Percentiles rank a stretch among this genome's conserved stretches.
These are phyloP conservation scores for Bombus waltoni DNA, from an alignment of 1,140 invertebrate genomes.

Conservation along the genomic window DNA sequence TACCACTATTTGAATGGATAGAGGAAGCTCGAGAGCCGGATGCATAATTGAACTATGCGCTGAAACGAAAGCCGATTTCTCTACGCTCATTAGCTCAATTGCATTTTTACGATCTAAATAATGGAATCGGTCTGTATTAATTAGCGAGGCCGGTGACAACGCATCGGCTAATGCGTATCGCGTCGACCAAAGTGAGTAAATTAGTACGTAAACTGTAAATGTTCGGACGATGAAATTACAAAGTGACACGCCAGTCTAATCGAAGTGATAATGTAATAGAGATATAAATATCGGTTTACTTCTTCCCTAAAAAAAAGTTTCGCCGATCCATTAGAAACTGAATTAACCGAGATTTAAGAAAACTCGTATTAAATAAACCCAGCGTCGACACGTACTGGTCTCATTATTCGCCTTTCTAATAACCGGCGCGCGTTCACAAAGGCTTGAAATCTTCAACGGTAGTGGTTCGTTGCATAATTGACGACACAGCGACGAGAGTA, in stretches of 20 bases:
- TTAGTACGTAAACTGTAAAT: neutral
- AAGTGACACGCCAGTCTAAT: neutral
- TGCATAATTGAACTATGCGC: constrained; percentile 35
- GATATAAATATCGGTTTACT: neutral
- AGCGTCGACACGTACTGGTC: neutral
- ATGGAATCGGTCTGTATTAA: constrained; percentile 28
- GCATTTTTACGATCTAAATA: constrained; percentile 26
- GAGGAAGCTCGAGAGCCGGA: constrained; percentile 5
- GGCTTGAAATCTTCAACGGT: constrained; percentile 32
- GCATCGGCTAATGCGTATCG: neutral
- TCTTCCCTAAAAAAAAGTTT: neutral
- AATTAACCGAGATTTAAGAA: neutral
- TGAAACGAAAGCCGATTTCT: constrained; percentile 17
- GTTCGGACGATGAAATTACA: neutral
- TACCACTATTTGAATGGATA: constrained; percentile 16
- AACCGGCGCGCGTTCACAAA: constrained; percentile 20
- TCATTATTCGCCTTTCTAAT: constrained; percentile 22
- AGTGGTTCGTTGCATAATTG: constrained; percentile 44
- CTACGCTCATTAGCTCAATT: constrained; percentile 29
- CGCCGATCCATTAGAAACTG: neutral
- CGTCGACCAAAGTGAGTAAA: neutral
- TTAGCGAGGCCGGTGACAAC: neutral
- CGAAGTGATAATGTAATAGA: neutral
- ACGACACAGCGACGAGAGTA: constrained; percentile 36
- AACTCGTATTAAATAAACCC: constrained; percentile 25